Base-by-base conservation (phyloP, 1,140 invertebrate genomes). In the Melipona quadrifasciata region DNA sequence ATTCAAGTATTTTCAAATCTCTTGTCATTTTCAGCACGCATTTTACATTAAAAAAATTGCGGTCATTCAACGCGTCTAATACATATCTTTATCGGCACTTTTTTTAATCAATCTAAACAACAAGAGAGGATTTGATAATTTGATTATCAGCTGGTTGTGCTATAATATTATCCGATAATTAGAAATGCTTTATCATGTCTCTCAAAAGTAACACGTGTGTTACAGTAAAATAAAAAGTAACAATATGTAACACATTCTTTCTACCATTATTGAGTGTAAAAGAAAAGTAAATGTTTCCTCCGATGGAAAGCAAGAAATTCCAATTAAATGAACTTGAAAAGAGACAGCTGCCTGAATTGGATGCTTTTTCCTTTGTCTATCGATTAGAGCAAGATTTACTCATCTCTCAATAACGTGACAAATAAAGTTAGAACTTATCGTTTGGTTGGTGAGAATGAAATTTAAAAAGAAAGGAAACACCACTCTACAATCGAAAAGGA, bases 361-460 rank as follows among this genome's bases (percentile, higher is more conserved):
- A 72, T 16, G 11, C 27, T 16, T 51, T 2, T 24, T n/a, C 0
- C 5, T 17, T 70, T 19, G 21, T 34, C 24, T 6, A 57, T n/a
- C 19, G 24, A 70, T 64, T 51, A 5, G 19, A 21, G 51, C 19
- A n/a, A 27, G 4, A 21, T 51, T 24, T 31, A 65, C 53, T 76
- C 16, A 2, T n/a, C 39, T 65, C 4, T 67, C n/a, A 24, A 11
- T 24, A 10, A 21, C 0, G 8, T 31, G n/a, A 57, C 24, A 47
- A 53, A 47, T 57, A 57, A 76, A 21, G 19, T 55, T 64, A 55
- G 16, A 51, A 74, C n/a, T 27, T 80, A 65, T 65, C n/a, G 58
- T 74, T 86, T 61, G 80, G 34, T n/a, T 27, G 34, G 3, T 24
- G 19, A 68, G 51, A 72, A 83, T 80, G 73, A 87, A 11, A 75